A percentile compares a stretch with the other conserved stretches of the same genome.
Evolutionary conservation across 2,888 invertebrate genomes (phyloP).

Genomic region (Boloria euphrosyne): DNA sequence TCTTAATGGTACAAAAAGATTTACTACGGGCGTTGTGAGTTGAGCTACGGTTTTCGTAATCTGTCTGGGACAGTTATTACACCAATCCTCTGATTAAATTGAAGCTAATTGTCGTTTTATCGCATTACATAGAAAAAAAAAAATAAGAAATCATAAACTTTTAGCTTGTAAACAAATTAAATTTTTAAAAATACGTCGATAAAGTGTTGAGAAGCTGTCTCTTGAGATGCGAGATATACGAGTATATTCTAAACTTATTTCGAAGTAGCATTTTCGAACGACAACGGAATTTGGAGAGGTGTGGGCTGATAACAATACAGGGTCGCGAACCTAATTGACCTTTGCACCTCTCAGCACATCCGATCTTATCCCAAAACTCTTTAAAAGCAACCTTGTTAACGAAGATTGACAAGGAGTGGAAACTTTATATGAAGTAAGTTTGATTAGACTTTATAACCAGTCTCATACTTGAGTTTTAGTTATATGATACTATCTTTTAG

Average conservation of each 20-base stretch:
- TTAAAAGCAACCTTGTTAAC: slow-evolving; percentile 35
- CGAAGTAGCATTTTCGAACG: slow-evolving; percentile 29
- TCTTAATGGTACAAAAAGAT: slow-evolving; percentile 74
- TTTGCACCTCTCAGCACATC: slow-evolving; percentile 34
- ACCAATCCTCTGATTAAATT: neutral
- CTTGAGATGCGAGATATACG: neutral
- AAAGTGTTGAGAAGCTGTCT: neutral
- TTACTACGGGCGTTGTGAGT: slow-evolving; percentile 44
- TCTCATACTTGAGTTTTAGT: too few species aligned
- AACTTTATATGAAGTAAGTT: slow-evolving; percentile 3
- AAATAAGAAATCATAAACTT: neutral
- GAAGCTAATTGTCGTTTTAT: too few species aligned
- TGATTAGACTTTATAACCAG: neutral
- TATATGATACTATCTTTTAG: too few species aligned
- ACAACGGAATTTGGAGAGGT: slow-evolving; percentile 27
- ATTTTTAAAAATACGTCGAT: neutral
- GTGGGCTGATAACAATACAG: slow-evolving; percentile 34
- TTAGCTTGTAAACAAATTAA: neutral
- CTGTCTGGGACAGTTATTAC: neutral
- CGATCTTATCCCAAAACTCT: slow-evolving; percentile 38
- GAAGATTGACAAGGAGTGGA: slow-evolving; percentile 15
- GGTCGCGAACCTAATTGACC: slow-evolving; percentile 39
- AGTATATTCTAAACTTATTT: slow-evolving; percentile 15
- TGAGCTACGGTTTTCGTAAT: neutral
- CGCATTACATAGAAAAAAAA: too few species aligned